A percentile compares a stretch with the other conserved stretches of the same genome.
Evolutionary conservation across 2,797 vertebrate genomes (phyloP).

Genomic region (Gymnopithys bicolor): DNA sequence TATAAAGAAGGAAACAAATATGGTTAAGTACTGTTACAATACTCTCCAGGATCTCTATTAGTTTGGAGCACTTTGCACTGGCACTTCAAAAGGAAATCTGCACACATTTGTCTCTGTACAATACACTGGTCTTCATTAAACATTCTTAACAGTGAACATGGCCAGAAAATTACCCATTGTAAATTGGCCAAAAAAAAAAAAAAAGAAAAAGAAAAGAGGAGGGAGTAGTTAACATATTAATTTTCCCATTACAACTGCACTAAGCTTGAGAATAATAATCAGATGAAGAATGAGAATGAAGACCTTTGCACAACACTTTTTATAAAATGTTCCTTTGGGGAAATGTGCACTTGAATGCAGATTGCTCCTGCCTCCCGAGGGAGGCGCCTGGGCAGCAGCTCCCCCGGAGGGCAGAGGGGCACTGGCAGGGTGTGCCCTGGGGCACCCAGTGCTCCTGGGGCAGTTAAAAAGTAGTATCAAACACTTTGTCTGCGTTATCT

Average conservation of each 20-base stretch:
- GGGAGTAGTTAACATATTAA: constrained; percentile 59
- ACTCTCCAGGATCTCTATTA: constrained; percentile 53
- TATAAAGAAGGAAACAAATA: constrained; percentile 63
- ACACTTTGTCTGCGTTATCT: constrained; percentile 84
- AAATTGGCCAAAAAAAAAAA: constrained; percentile 51
- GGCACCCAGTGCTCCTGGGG: constrained; percentile 67
- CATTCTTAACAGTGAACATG: constrained; percentile 55
- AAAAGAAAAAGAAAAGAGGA: neutral
- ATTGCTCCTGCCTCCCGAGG: constrained; percentile 41
- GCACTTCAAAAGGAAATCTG: constrained; percentile 66
- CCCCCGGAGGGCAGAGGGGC: constrained; percentile 25
- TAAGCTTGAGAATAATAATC: constrained; percentile 68
- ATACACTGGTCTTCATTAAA: constrained; percentile 71
- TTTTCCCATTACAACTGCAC: constrained; percentile 75
- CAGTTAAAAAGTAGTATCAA: constrained; percentile 90
- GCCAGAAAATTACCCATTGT: constrained; percentile 61
- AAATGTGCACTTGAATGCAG: constrained; percentile 62
- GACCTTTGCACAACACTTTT: constrained; percentile 63
- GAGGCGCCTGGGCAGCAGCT: constrained; percentile 55
- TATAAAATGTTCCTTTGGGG: constrained; percentile 60
- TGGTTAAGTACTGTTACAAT: constrained; percentile 53
- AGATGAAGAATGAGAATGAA: constrained; percentile 57
- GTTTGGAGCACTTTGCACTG: constrained; percentile 65
- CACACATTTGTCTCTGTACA: constrained; percentile 64
- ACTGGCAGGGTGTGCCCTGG: constrained; percentile 47